phyloP scores from a whole-genome alignment of 64 coral and sea anemone genomes.

The Montipora efflorescens region DNA sequence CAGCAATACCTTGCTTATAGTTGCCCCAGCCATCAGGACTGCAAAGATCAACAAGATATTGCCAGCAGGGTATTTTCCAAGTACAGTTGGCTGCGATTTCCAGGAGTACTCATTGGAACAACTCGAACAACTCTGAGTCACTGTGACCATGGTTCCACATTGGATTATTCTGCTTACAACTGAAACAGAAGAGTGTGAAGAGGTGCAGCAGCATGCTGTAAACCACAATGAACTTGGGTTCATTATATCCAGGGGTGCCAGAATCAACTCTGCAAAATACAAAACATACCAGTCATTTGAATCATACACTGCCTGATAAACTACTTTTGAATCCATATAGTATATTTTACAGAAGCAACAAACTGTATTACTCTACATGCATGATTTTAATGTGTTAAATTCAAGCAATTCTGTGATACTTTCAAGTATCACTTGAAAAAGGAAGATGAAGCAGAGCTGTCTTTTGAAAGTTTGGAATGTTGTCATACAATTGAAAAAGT shows the following conservation, averaged over 20 bases:
- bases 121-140: conserved; percentile 23
- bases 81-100: conserved; percentile 27
- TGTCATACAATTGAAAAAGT: no score
- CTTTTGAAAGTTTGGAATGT: no score
- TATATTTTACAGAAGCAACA: no score
- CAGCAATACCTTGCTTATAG: conserved; percentile 48
- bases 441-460: no score
- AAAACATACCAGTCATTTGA: neutral
- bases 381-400: no score
- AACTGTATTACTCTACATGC: no score
- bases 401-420: no score
- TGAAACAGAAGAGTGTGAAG: conserved; percentile 66
- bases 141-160: conserved; percentile 55
- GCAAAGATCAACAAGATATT: conserved; percentile 54
- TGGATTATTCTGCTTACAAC: conserved; percentile 39
- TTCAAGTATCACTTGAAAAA: no score
- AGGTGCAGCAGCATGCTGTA: conserved; percentile 38
- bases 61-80: conserved; percentile 42
- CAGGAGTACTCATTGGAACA: neutral
- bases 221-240: conserved; percentile 55
- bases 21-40: conserved; percentile 45
- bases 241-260: conserved; percentile 27
- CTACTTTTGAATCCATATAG: no score
- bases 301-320: no score
- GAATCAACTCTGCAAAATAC: conserved; percentile 49